These are phyloP conservation scores for Oedothorax gibbosus DNA, from an alignment of 1,140 invertebrate species.

Conservation along the genomic window DNA sequence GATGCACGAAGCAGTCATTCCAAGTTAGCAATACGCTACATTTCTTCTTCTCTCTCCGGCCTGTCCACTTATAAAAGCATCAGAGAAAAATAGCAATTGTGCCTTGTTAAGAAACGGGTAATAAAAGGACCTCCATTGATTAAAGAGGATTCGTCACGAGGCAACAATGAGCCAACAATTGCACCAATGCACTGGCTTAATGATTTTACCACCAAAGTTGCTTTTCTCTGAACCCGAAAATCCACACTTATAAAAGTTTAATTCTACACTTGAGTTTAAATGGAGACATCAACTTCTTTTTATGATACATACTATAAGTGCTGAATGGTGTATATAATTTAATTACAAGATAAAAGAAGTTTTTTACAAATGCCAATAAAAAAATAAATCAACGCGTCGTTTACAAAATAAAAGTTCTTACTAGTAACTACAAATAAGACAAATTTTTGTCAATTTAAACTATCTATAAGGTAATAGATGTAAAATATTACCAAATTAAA, in stretches of 20 bases:
- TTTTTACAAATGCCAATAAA: too few species aligned
- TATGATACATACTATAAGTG: too few species aligned
- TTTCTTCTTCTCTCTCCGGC: not conserved
- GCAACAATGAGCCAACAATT: conserved; percentile 11
- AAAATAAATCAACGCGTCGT: too few species aligned
- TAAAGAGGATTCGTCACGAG: conserved; percentile 2
- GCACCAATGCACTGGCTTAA: not conserved
- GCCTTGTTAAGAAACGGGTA: not conserved
- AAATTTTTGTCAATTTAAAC: too few species aligned
- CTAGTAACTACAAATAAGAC: too few species aligned
- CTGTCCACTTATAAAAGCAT: not conserved
- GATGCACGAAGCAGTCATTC: conserved; percentile 17
- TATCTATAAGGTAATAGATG: too few species aligned
- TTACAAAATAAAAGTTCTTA: too few species aligned
- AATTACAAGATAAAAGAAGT: too few species aligned
- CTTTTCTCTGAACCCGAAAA: not conserved
- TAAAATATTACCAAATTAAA: too few species aligned
- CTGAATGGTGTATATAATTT: too few species aligned
- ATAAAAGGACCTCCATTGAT: conserved; percentile 9
- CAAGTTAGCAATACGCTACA: not conserved
- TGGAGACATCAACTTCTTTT: too few species aligned
- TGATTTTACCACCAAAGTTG: conserved; percentile 7
- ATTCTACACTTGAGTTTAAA: too few species aligned
- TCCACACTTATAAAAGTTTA: not conserved
- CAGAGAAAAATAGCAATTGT: not conserved